Evolutionary conservation across 2,797 vertebrate genomes (phyloP), one percentile per base, ranked within the genome.

Genomic region (Scleropages formosus): DNA sequence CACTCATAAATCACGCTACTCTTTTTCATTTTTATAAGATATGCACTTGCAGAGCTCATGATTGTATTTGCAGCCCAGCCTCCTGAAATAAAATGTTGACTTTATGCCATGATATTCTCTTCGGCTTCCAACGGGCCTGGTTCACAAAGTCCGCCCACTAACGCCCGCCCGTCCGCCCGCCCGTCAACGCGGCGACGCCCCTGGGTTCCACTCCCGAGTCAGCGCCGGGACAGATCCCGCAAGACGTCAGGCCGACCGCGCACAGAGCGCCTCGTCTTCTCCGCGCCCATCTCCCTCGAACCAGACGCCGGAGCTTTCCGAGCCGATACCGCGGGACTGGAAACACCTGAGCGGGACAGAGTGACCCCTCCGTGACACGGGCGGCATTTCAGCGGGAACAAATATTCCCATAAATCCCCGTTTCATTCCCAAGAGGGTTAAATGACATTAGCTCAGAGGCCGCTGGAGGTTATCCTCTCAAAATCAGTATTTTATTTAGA

Each of bases 401-500:
- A 16, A 10, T 27, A 20, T n/a, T 18, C 20, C 26, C 56, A 56
- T 56, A 70, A 70, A 46, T 11, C 49, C 7, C 1, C 31, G 39
- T 39, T 39, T 39, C 31, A 39, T 39, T 39, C 31, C 31, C 31
- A 39, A 2, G 13, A 27, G 67, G 46, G 10, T 70, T 51, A 70
- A 70, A 70, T 20, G 46, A 22, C 20, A 70, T 70, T 70, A 70
- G 26, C 22, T 53, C 22, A 16, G 20, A 70, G 46, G 47, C 67
- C 47, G 7, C 31, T 22, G 4, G 67, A 24, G 67, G 47, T 27
- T 18, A 51, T 24, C 20, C 67, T 49, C 49, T 70, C 67, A 39
- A 58, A 72, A 72, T 72, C 49, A 27, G 24, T 44, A 12, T 59
- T 72, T 72, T 11, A 22, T 64, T 70, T 31, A 26, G 16, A 59